Conservation (phyloP, 2,797 vertebrate genomes). For the Spinus olivaceus region DNA sequence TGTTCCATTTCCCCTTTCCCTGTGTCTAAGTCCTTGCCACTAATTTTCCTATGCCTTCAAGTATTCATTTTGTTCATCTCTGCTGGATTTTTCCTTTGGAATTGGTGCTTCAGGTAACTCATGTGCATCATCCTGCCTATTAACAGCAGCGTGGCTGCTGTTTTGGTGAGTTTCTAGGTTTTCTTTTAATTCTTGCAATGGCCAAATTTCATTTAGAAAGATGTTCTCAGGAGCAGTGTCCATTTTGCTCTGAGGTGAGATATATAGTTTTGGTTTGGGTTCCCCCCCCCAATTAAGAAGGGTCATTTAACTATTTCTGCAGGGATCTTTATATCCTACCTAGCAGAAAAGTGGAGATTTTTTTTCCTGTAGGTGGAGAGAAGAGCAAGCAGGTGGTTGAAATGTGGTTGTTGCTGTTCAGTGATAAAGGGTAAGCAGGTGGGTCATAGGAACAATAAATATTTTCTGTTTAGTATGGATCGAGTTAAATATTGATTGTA, state of each 20-base stretch:
- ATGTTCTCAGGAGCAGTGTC: not conserved
- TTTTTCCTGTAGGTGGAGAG: not conserved
- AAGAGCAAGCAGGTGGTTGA: not conserved
- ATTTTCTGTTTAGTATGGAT: not conserved
- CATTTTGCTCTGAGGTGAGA: not conserved
- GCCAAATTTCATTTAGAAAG: not conserved
- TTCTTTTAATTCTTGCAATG: not conserved
- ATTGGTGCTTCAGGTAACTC: not conserved
- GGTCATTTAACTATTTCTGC: not conserved
- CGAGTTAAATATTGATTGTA: not conserved
- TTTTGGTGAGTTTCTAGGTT: not conserved
- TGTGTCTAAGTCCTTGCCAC: not conserved
- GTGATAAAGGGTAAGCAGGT: not conserved
- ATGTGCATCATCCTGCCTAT: rapidly evolving
- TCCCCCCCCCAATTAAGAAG: not conserved
- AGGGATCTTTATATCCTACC: not conserved
- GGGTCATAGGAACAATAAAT: not conserved
- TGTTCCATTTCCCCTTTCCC: not conserved
- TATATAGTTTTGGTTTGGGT: rapidly evolving
- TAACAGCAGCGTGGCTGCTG: not conserved
- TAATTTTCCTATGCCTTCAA: not conserved
- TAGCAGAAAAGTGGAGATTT: not conserved
- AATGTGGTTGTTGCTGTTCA: not conserved
- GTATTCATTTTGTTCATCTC: not conserved
- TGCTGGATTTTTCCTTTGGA: not conserved